Evolutionary conservation across 1,140 invertebrate genomes (phyloP).

Genomic region (Phymorhynchus buccinoides): DNA sequence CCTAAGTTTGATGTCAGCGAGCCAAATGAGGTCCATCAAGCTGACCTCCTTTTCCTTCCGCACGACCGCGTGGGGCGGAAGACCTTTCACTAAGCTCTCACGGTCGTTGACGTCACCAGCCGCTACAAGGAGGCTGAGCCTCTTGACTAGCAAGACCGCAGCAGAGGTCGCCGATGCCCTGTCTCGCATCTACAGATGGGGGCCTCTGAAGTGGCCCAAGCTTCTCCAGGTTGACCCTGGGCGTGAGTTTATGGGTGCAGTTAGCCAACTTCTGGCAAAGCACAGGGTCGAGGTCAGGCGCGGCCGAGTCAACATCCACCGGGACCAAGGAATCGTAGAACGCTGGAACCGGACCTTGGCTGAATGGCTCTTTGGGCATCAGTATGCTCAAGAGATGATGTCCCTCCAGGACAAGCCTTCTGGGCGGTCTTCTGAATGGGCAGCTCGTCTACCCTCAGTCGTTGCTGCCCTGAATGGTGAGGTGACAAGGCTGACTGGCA

Average conservation of each 20-base stretch:
- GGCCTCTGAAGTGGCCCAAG: conserved; percentile 43
- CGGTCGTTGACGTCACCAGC: conserved; percentile 43
- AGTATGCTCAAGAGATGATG: conserved; percentile 47
- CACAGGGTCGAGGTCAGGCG: conserved; percentile 39
- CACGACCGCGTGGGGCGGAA: conserved; percentile 40
- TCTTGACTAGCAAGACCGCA: conserved; percentile 37
- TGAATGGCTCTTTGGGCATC: conserved; percentile 43
- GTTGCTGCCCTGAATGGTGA: conserved; percentile 42
- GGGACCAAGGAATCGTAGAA: conserved; percentile 43
- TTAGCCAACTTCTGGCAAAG: conserved; percentile 41
- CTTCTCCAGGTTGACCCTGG: conserved; percentile 47
- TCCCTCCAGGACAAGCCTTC: no score
- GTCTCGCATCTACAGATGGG: conserved; percentile 47
- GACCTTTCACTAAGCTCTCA: conserved; percentile 48
- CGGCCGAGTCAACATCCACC: conserved; percentile 30
- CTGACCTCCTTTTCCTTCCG: conserved; percentile 48
- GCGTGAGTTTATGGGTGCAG: conserved; percentile 44
- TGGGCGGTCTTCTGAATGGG: conserved; percentile 36
- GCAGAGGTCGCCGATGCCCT: conserved; percentile 43
- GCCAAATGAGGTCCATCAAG: conserved; percentile 50
- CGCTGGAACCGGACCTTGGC: conserved; percentile 44
- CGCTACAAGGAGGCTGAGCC: conserved; percentile 50
- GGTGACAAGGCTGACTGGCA: conserved; percentile 40
- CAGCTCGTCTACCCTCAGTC: conserved; percentile 33
- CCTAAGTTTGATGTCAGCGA: conserved; percentile 34